Percentiles rank a stretch among this genome's conserved stretches.
Evolutionary conservation across 2,113 vertebrate genomes (phyloP).

Genomic region (Stomatorhinus ivindoensis): DNA sequence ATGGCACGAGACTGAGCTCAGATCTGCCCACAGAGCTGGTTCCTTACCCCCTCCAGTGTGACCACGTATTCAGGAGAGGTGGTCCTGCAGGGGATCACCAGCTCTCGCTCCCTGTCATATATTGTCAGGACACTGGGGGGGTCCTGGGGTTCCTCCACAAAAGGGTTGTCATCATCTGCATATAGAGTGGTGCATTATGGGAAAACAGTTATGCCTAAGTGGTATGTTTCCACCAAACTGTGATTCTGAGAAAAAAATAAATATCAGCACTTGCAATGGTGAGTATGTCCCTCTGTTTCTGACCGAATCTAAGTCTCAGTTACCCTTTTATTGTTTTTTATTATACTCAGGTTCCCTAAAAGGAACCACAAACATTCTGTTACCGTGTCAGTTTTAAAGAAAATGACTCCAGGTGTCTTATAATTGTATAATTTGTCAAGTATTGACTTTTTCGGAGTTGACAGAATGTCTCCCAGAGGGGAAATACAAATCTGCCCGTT

Average conservation of each 20-base stretch:
- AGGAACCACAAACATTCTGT: neutral
- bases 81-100: slow-evolving; percentile 73
- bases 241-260: neutral
- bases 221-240: neutral
- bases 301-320: neutral
- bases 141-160: slow-evolving; percentile 43
- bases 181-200: neutral
- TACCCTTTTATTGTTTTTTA: neutral
- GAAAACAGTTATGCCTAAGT: too few relatives aligned
- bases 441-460: slow-evolving; percentile 12
- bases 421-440: slow-evolving; percentile 20
- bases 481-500: slow-evolving; percentile 28
- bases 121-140: slow-evolving; percentile 31
- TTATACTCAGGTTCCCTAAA: too few relatives aligned
- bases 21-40: neutral
- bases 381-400: neutral
- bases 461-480: slow-evolving; percentile 20
- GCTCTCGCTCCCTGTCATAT: slow-evolving; percentile 28
- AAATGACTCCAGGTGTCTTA: slow-evolving; percentile 1
- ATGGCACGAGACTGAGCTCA: slow-evolving; percentile 37
- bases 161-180: slow-evolving; percentile 66
- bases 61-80: slow-evolving; percentile 63
- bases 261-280: neutral
- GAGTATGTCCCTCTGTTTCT: neutral
- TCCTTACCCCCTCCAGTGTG: slow-evolving; percentile 61